Evolutionary conservation across 2,113 vertebrate genomes (phyloP).

Genomic region (Callipepla squamata): DNA sequence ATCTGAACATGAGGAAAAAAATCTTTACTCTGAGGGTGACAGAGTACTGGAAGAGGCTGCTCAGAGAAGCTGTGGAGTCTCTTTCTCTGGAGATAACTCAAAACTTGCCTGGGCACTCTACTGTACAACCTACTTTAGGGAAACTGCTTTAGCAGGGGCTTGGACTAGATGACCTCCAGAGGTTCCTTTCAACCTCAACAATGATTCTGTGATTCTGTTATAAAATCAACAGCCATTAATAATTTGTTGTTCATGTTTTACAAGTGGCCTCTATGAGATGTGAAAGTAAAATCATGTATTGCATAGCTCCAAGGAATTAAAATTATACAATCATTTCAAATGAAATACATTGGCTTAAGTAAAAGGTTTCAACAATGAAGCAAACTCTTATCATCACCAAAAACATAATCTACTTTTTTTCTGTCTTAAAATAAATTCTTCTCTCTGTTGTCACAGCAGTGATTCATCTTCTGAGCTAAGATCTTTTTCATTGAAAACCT

Average conservation of each 20-base stretch:
- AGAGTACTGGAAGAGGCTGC: neutral
- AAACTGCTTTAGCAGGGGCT: neutral
- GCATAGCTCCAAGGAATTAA: neutral
- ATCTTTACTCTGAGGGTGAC: neutral
- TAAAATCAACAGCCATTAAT: neutral
- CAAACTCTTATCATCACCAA: neutral
- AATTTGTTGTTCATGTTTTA: neutral
- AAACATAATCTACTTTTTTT: neutral
- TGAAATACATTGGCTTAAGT: neutral
- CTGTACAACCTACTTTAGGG: neutral
- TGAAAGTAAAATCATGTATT: neutral
- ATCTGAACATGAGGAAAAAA: neutral
- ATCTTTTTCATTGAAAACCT: neutral
- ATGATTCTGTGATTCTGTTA: neutral
- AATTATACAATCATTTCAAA: neutral
- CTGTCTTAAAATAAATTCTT: neutral
- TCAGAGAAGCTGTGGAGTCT: too few relatives aligned
- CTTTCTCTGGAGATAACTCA: too few relatives aligned
- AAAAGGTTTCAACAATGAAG: neutral
- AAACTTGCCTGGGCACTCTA: too few relatives aligned
- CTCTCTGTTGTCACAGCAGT: neutral
- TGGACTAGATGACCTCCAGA: neutral
- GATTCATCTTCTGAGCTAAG: neutral
- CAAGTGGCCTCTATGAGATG: neutral
- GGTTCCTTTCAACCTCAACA: neutral